These are phyloP conservation scores for Oreortyx pictus DNA, from an alignment of 2,797 vertebrate genomes.

Conservation along the genomic window DNA sequence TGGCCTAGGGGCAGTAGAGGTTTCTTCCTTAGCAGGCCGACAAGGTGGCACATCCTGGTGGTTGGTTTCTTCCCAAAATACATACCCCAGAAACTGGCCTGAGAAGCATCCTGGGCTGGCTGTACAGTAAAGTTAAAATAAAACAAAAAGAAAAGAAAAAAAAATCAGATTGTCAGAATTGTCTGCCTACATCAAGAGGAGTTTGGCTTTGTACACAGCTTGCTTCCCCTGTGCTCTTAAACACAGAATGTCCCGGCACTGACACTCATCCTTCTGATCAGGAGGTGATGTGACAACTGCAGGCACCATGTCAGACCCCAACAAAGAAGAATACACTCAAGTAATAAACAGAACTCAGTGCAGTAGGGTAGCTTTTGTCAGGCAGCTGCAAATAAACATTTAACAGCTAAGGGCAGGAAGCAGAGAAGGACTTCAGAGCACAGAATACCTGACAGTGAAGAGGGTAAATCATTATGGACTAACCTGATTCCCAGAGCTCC, in stretches of 20 bases:
- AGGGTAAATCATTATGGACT: background rate
- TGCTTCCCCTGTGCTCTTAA: background rate
- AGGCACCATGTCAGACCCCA: background rate
- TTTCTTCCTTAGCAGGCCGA: constrained; percentile 31
- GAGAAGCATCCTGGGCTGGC: constrained; percentile 45
- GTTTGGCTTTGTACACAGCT: background rate
- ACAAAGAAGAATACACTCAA: background rate
- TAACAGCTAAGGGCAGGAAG: background rate
- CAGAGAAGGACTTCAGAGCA: background rate
- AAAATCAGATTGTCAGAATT: background rate
- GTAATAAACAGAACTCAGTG: background rate
- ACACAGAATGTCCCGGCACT: background rate
- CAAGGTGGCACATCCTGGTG: constrained; percentile 35
- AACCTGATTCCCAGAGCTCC: background rate
- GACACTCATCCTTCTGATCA: background rate
- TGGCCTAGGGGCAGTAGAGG: background rate
- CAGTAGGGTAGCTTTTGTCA: background rate
- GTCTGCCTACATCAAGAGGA: background rate
- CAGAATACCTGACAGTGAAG: background rate
- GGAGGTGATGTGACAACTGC: background rate
- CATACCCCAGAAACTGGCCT: constrained; percentile 36
- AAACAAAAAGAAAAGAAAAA: too few relatives aligned
- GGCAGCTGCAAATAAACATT: background rate
- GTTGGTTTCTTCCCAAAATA: constrained; percentile 52
- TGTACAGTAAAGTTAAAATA: background rate